Percentiles rank a stretch among this genome's conserved stretches.
phyloP scores from a whole-genome alignment of 2,888 invertebrate genomes.

The Hymenopus coronatus region DNA sequence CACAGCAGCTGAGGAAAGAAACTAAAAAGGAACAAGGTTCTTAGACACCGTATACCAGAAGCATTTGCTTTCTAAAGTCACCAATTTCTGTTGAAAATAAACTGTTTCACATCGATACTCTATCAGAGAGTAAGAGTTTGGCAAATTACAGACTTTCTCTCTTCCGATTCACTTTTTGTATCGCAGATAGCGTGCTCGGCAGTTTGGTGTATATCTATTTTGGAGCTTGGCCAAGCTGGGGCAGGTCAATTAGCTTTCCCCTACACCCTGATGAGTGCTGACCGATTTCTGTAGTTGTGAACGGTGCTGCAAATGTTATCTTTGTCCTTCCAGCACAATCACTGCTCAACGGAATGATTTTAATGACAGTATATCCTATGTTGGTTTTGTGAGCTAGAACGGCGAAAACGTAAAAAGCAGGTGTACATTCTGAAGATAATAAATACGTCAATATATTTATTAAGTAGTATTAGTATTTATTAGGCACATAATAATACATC shows the following conservation, averaged over 20 bases:
- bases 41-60: too few species aligned
- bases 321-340: background rate
- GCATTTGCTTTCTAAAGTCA: background rate
- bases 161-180: background rate
- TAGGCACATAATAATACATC: too few species aligned
- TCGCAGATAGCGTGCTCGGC: background rate
- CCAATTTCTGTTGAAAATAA: background rate
- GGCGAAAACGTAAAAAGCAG: too few species aligned
- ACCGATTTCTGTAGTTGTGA: background rate
- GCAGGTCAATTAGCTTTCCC: background rate
- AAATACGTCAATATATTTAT: too few species aligned
- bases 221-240: background rate
- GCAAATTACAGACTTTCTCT: background rate
- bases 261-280: background rate
- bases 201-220: background rate
- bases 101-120: background rate
- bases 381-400: background rate
- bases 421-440: too few species aligned
- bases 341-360: background rate
- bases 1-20: too few species aligned
- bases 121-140: background rate
- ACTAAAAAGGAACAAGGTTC: too few species aligned
- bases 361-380: background rate
- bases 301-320: background rate
- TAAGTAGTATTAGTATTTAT: too few species aligned